Evolutionary conservation across 2,113 vertebrate genomes (phyloP).

Genomic region (Melanostigma gelatinosum): DNA sequence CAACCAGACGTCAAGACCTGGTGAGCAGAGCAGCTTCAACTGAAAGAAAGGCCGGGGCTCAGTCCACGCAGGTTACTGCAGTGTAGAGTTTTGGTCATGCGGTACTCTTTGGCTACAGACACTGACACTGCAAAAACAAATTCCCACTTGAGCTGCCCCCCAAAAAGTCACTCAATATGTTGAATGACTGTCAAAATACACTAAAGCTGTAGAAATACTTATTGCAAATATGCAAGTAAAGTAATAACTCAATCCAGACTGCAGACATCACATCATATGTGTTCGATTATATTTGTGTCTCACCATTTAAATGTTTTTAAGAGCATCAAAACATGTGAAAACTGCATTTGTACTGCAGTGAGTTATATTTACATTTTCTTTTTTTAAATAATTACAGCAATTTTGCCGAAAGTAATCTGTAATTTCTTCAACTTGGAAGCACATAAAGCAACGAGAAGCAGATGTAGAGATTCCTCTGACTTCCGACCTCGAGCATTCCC

Average conservation of each 20-base stretch:
- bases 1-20: constrained; percentile 26
- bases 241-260: constrained; percentile 1
- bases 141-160: background rate
- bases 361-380: constrained; percentile 13
- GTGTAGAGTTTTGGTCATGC: background rate
- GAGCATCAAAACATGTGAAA: constrained; percentile 4
- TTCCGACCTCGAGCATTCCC: constrained; percentile 61
- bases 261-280: constrained; percentile 28
- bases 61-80: background rate
- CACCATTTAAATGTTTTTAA: background rate
- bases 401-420: constrained; percentile 12
- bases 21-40: background rate
- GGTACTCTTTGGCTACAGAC: background rate
- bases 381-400: constrained; percentile 15
- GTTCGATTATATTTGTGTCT: constrained; percentile 16
- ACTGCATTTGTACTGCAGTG: constrained; percentile 2
- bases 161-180: background rate
- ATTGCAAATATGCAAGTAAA: constrained; percentile 1
- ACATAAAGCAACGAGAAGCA: constrained; percentile 50
- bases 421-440: constrained; percentile 23
- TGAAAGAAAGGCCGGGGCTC: background rate
- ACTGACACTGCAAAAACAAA: background rate
- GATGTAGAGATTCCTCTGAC: constrained; percentile 44
- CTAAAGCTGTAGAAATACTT: background rate
- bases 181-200: background rate